Percentiles rank a stretch among this genome's conserved stretches.
These are phyloP conservation scores for Gouania willdenowi DNA, from an alignment of 2,797 vertebrate species.

Conservation along the genomic window DNA sequence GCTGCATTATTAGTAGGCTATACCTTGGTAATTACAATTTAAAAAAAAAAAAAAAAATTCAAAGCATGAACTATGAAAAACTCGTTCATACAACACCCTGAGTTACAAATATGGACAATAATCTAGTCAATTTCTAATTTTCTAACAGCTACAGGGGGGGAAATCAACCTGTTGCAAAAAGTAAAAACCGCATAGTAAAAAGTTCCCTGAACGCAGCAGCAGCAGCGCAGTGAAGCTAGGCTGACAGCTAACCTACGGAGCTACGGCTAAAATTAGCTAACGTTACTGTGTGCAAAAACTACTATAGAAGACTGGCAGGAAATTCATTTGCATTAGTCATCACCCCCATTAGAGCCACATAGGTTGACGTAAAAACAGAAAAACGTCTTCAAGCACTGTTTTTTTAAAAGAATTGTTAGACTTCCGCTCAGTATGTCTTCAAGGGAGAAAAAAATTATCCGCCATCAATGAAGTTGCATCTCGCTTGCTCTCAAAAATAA, in stretches of 20 bases:
- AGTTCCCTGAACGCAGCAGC: constrained; percentile 11
- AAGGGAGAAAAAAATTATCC: constrained; percentile 9
- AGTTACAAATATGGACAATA: neutral
- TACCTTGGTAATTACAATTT: no score
- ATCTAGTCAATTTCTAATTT: neutral
- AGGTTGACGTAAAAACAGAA: neutral
- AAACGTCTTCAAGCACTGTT: neutral
- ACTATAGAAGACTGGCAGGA: constrained; percentile 4
- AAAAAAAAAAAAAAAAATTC: constrained; percentile 10
- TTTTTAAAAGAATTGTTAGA: constrained; percentile 16
- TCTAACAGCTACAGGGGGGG: neutral
- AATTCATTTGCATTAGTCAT: constrained; percentile 25
- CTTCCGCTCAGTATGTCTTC: constrained; percentile 28
- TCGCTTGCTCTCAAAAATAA: constrained; percentile 40
- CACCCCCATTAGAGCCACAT: neutral
- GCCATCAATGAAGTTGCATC: constrained; percentile 50
- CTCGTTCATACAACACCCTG: constrained; percentile 14
- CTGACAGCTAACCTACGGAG: constrained; percentile 38
- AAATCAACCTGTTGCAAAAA: constrained; percentile 47
- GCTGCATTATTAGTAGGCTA: constrained; percentile 35
- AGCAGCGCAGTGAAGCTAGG: constrained; percentile 1
- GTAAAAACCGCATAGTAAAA: constrained; percentile 23
- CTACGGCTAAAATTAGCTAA: constrained; percentile 49
- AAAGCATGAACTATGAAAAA: constrained; percentile 6
- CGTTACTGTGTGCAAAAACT: constrained; percentile 9